Evolutionary conservation across 2,797 vertebrate species (phyloP).

Genomic region (Tarsius wallacei): DNA sequence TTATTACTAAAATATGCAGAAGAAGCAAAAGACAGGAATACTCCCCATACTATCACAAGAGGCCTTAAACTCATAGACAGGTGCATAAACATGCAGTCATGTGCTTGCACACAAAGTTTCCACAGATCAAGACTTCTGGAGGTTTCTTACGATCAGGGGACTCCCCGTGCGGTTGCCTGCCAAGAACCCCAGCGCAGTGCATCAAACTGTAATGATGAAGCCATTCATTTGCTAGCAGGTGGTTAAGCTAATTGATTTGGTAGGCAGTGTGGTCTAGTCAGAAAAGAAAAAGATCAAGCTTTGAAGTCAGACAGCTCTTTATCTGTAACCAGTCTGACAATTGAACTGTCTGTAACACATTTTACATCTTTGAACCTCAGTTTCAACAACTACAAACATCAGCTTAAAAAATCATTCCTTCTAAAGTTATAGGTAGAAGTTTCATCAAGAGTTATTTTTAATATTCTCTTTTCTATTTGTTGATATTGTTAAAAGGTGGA

Average conservation of each 20-base stretch:
- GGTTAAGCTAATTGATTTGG: constrained; percentile 69
- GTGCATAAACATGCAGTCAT: accelerated
- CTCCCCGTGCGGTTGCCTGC: neutral
- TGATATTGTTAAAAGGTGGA: neutral
- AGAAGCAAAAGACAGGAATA: neutral
- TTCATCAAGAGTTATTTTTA: neutral
- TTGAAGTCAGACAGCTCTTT: neutral
- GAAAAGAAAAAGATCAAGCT: neutral
- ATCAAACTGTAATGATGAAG: constrained; percentile 21
- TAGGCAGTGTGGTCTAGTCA: neutral
- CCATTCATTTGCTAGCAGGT: constrained; percentile 47
- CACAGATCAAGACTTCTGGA: neutral
- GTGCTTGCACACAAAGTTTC: neutral
- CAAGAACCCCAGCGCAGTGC: neutral
- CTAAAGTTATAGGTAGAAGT: neutral
- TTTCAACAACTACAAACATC: neutral
- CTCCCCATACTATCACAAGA: neutral
- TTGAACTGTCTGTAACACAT: neutral
- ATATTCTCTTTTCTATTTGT: neutral
- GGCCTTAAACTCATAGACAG: neutral
- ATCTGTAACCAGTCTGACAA: neutral
- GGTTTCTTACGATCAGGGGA: neutral
- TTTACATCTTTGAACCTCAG: neutral
- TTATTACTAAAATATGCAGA: constrained; percentile 21
- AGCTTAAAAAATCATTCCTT: neutral